These are phyloP conservation scores for Illadopsis cleaveri DNA, from an alignment of 2,113 vertebrate species.

Conservation along the genomic window DNA sequence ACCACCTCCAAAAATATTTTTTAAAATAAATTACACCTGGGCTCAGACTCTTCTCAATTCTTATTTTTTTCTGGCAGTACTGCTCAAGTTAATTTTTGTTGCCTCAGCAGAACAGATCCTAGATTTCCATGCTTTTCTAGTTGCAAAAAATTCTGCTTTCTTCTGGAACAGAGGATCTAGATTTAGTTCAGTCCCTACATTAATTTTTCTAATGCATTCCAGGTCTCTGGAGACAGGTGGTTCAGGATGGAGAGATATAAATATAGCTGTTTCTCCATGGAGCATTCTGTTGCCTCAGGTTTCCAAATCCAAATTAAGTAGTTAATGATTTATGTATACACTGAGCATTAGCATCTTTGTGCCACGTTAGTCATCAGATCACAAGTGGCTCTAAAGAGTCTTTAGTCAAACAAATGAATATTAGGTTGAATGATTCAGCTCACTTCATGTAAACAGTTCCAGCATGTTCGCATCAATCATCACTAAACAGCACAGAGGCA, in stretches of 20 bases:
- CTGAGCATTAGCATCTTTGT: conserved; percentile 53
- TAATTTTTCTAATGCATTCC: conserved; percentile 48
- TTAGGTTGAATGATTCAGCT: conserved; percentile 47
- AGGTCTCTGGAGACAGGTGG: conserved; percentile 26
- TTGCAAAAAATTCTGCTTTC: not conserved
- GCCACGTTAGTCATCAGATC: conserved; percentile 42
- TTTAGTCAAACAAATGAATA: conserved; percentile 61
- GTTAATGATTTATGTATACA: conserved; percentile 67
- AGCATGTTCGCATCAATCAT: conserved; percentile 15
- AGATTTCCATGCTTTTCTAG: not conserved
- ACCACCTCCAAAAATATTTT: not conserved
- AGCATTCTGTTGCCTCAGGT: conserved; percentile 37
- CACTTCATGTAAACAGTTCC: conserved; percentile 29
- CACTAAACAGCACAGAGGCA: not conserved
- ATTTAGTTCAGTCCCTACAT: not conserved
- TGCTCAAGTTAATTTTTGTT: not conserved
- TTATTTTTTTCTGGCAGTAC: not conserved
- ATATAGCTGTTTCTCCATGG: conserved; percentile 24
- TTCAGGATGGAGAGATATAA: conserved; percentile 2
- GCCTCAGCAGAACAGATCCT: not conserved
- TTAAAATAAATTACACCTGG: not conserved
- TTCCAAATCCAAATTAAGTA: conserved; percentile 65
- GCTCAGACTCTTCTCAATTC: not conserved
- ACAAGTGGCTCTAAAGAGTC: conserved; percentile 64
- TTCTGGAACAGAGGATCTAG: not conserved